Conservation (phyloP, 2,113 vertebrate species). For the Geothlypis trichas region DNA sequence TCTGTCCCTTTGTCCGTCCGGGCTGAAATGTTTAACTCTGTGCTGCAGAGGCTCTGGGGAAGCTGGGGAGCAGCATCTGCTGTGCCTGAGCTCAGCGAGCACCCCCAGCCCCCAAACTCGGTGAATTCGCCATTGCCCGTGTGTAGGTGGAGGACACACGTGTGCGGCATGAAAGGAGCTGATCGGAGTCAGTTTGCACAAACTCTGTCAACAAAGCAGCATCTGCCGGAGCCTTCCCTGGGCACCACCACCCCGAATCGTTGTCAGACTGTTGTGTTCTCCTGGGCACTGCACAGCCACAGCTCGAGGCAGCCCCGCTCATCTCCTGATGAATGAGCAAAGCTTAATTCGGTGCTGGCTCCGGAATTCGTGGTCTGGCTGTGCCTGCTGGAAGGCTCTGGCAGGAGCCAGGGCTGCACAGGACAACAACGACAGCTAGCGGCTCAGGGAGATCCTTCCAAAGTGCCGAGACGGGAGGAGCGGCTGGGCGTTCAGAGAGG, state of each 20-base stretch:
- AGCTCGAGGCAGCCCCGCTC: neutral
- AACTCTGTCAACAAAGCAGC: neutral
- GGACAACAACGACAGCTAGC: conserved; percentile 75
- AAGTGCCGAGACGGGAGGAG: neutral
- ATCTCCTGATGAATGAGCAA: neutral
- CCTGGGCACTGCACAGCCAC: neutral
- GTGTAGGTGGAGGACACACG: neutral
- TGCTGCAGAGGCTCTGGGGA: neutral
- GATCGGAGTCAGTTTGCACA: neutral
- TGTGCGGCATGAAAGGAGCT: neutral
- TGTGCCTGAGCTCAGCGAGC: neutral
- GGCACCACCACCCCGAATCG: neutral
- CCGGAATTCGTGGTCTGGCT: neutral
- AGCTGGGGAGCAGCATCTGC: neutral
- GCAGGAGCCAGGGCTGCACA: neutral
- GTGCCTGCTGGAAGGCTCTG: neutral
- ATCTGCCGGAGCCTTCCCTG: neutral
- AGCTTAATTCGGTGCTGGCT: neutral
- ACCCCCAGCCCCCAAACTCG: neutral
- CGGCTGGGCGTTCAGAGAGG: too few relatives aligned
- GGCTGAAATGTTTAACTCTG: neutral
- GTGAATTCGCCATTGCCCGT: neutral
- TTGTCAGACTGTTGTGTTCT: neutral
- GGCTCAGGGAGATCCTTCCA: neutral
- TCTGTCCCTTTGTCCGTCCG: neutral